Percentiles rank a stretch among this genome's conserved stretches.
Evolutionary conservation across 2,113 vertebrate species (phyloP).

Genomic region (Serinus canaria): DNA sequence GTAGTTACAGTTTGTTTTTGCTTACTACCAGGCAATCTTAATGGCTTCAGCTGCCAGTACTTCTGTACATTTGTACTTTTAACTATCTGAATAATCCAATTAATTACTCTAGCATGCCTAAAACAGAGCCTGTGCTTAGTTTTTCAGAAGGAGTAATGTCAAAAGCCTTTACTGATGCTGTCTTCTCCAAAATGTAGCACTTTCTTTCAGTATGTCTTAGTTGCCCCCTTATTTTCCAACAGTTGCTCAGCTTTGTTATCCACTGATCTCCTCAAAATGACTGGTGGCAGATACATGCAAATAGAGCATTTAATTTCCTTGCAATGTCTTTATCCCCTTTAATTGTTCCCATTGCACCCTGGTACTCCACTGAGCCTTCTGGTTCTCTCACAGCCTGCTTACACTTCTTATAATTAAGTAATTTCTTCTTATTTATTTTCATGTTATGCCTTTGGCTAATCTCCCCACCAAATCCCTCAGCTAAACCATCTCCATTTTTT

Average conservation of each 20-base stretch:
- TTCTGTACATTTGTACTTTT: not conserved
- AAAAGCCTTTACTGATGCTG: not conserved
- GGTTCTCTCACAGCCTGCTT: slow-evolving; percentile 38
- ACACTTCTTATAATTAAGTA: slow-evolving; percentile 45
- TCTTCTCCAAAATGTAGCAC: not conserved
- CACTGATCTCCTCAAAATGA: not conserved
- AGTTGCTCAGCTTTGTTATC: not conserved
- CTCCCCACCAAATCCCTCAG: slow-evolving; percentile 41
- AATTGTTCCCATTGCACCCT: slow-evolving; percentile 56
- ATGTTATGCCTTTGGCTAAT: slow-evolving; percentile 57
- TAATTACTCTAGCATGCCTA: not conserved
- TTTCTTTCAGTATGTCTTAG: not conserved
- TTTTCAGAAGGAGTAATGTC: not conserved
- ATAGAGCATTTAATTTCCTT: slow-evolving; percentile 43
- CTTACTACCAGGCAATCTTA: not conserved
- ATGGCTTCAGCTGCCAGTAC: not conserved
- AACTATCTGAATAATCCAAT: not conserved
- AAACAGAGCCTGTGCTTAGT: not conserved
- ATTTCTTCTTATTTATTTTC: slow-evolving; percentile 64
- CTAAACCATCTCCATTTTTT: slow-evolving; percentile 31
- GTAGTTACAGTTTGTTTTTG: not conserved
- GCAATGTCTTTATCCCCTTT: slow-evolving; percentile 51
- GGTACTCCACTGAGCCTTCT: slow-evolving; percentile 42
- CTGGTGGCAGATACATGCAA: not conserved
- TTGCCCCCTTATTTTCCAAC: not conserved